Base-by-base conservation (phyloP, 2,888 invertebrate species). In the Cheilosia grossa region DNA sequence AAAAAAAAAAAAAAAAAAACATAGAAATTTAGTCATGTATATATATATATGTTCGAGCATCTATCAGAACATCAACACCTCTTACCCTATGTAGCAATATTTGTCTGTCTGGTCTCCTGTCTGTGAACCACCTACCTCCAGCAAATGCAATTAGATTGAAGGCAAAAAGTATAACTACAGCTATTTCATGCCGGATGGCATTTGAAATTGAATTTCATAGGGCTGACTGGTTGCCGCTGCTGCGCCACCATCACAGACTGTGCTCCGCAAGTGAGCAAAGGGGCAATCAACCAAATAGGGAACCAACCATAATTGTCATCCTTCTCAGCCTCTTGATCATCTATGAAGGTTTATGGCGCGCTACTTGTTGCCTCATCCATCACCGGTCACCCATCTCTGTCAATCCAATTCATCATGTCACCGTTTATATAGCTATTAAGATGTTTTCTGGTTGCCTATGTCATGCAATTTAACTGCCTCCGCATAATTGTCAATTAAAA, bases 161-260 rank as follows among this genome's bases (percentile, higher is more conserved):
- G 42, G 78, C 69, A 79, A 61, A 78, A 79, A 69, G 19, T 47
- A 3, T 73, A 67, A 49, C 47, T 74, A 67, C 44, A 67, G 67
- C 74, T 61, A 81, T 81, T 81, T 81, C 67, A 74, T 81, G 74
- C 80, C 80, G 80, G 80, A 81, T 74, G 80, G 74, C 61, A 81
- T 74, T 40, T 54, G 67, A 69, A 81, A 81, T 81, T 81, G 67
- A 74, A 74, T 81, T 81, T 81, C 33, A 24, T 30, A 69, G 73
- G 61, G 47, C 40, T 59, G 10, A 53, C 40, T 59, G 10, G 61
- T 13, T 61, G 42, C 37, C 37, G 37, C 10, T 13, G 10, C 37
- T 4, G 37, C 37, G 49, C 19, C 21, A n/a, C n/a, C 30, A 19
- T 30, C 19, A 47, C 19, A 27, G 47, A 21, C 30, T 17, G 49